Evolutionary conservation across 2,797 vertebrate species (phyloP).

Genomic region (Gallinago stenura): DNA sequence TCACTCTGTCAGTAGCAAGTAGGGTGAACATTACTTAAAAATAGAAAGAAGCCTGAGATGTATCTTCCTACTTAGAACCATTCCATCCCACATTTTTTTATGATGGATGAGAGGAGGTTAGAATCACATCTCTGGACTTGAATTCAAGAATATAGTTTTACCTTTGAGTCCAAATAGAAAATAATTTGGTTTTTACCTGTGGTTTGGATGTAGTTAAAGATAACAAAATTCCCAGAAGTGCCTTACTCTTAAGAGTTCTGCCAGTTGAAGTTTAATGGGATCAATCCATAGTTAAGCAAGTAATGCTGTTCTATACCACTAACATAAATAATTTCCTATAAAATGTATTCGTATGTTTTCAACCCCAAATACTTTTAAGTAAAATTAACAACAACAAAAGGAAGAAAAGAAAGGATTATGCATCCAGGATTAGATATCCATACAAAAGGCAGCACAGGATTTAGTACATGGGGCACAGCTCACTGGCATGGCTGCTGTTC

Average conservation of each 20-base stretch:
- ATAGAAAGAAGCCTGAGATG: background rate
- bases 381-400: background rate
- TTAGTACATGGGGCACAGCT: background rate
- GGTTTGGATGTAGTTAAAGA: background rate
- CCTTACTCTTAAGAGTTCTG: background rate
- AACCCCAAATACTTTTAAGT: background rate
- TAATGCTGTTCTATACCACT: background rate
- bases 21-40: background rate
- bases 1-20: background rate
- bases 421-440: background rate
- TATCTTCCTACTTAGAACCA: background rate
- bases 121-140: background rate
- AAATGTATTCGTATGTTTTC: background rate
- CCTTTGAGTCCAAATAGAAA: background rate
- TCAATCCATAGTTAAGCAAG: background rate
- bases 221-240: background rate
- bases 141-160: background rate
- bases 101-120: background rate
- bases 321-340: background rate
- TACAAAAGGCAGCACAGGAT: background rate
- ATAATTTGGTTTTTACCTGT: background rate
- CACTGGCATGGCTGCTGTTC: background rate
- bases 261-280: background rate
- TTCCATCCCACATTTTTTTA: background rate
- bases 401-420: background rate